Conservation (phyloP, 2,113 vertebrate genomes). For the Corythoichthys intestinalis region DNA sequence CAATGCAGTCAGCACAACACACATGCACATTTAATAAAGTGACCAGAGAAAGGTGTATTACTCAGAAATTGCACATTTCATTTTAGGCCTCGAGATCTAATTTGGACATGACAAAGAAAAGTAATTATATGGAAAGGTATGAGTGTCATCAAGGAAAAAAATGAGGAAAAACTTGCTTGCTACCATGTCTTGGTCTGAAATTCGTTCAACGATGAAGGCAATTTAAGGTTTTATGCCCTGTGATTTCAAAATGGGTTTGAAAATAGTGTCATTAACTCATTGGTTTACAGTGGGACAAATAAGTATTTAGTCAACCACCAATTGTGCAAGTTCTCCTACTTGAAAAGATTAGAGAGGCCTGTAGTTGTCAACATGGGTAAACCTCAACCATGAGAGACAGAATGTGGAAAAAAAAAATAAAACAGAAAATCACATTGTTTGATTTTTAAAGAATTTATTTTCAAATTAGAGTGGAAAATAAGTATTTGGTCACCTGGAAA, state of each 20-base stretch:
- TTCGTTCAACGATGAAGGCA: neutral
- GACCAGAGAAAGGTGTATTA: conserved; percentile 21
- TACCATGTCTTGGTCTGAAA: neutral
- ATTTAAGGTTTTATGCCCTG: neutral
- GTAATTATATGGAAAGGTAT: neutral
- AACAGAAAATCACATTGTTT: too few relatives aligned
- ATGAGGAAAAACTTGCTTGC: neutral
- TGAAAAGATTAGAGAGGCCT: too few relatives aligned
- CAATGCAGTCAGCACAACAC: conserved; percentile 18
- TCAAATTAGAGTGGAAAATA: too few relatives aligned
- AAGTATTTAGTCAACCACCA: too few relatives aligned
- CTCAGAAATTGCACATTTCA: conserved; percentile 24
- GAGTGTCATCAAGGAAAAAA: neutral
- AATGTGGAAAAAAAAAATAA: too few relatives aligned
- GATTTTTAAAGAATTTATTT: too few relatives aligned
- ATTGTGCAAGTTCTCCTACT: too few relatives aligned
- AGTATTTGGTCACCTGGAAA: too few relatives aligned
- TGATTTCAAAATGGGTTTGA: neutral
- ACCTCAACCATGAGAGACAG: too few relatives aligned
- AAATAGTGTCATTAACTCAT: too few relatives aligned
- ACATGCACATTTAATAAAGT: conserved; percentile 28
- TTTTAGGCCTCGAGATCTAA: conserved; percentile 14
- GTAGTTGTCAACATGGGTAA: too few relatives aligned
- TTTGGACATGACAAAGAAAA: conserved; percentile 17
- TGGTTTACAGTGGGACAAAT: too few relatives aligned